Conservation (phyloP, 2,797 vertebrate genomes). For the Pangasius macronema region DNA sequence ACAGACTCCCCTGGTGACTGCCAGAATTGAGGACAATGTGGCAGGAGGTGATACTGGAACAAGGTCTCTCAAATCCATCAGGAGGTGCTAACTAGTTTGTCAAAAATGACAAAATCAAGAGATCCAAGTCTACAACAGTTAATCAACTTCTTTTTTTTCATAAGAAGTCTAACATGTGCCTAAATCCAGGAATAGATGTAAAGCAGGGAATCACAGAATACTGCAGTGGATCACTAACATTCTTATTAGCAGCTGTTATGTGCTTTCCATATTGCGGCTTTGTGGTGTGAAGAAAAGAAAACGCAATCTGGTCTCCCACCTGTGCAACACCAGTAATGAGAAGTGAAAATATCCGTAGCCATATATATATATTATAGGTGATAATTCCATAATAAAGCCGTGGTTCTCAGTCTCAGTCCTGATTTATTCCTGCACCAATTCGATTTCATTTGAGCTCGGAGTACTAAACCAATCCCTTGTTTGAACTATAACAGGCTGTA, state of each 20-base stretch:
- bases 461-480: neutral
- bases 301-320: slow-evolving; percentile 46
- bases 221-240: slow-evolving; percentile 59
- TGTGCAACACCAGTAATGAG: slow-evolving; percentile 44
- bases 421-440: neutral
- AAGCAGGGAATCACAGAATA: slow-evolving; percentile 1
- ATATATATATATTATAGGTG: neutral
- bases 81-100: no score
- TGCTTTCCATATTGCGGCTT: slow-evolving; percentile 53
- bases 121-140: no score
- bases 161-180: no score
- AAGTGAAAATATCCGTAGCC: neutral
- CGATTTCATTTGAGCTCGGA: neutral
- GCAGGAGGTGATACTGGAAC: no score
- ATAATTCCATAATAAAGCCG: neutral
- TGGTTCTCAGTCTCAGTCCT: neutral
- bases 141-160: no score
- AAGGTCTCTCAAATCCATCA: no score
- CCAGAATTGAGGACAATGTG: neutral
- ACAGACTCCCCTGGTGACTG: no score
- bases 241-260: slow-evolving; percentile 43
- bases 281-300: slow-evolving; percentile 58
- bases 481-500: neutral
- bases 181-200: neutral
- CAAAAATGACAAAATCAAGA: no score